Evolutionary conservation across 92 coral and sea anemone genomes (phyloP).

Genomic region (Zoanthus sociatus): DNA sequence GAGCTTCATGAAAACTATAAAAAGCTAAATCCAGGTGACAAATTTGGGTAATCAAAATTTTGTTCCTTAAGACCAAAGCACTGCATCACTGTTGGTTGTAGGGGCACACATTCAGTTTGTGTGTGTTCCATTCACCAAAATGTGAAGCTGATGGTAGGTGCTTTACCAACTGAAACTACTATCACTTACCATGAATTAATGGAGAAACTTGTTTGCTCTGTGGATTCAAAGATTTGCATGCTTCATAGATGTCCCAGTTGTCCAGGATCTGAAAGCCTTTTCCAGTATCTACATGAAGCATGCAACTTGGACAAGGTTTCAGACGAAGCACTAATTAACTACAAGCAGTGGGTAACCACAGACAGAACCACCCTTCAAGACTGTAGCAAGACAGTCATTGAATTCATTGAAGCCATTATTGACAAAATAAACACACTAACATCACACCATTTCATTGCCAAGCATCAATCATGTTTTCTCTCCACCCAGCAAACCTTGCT

Average conservation of each 20-base stretch:
- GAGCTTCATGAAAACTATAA: slow-evolving; percentile 6
- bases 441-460: slow-evolving; percentile 24
- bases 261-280: no score
- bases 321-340: background rate
- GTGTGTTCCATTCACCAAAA: slow-evolving; percentile 24
- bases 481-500: background rate
- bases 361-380: slow-evolving; percentile 32
- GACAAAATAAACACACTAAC: slow-evolving; percentile 23
- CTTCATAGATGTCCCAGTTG: background rate
- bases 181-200: slow-evolving; percentile 14
- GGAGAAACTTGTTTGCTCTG: slow-evolving; percentile 10
- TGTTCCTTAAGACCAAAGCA: slow-evolving; percentile 11
- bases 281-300: no score
- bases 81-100: slow-evolving; percentile 25
- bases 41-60: background rate
- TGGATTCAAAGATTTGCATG: slow-evolving; percentile 18
- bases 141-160: slow-evolving; percentile 13
- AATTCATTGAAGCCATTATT: background rate
- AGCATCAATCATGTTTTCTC: background rate
- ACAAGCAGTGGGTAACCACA: slow-evolving; percentile 35
- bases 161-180: slow-evolving; percentile 5
- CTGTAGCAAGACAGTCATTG: slow-evolving; percentile 22
- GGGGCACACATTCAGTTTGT: slow-evolving; percentile 27
- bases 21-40: background rate
- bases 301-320: no score